These are phyloP conservation scores for Adelognathus sp. DNA, from an alignment of 2,888 invertebrate species.

Conservation along the genomic window DNA sequence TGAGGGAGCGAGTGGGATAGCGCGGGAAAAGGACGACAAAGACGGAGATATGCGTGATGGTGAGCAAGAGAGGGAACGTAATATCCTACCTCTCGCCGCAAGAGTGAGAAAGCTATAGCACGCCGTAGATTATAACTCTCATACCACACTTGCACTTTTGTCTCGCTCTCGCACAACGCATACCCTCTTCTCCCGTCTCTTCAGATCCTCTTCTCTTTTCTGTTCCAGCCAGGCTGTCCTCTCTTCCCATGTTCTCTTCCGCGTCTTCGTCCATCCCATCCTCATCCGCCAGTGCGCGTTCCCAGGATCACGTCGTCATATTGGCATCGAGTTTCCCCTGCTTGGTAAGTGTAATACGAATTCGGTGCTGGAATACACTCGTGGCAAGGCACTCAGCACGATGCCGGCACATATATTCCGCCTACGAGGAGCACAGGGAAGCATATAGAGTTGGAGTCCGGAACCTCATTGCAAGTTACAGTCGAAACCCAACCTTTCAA, in stretches of 20 bases:
- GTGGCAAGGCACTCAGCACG: slow-evolving; percentile 48
- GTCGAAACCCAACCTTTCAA: slow-evolving; percentile 15
- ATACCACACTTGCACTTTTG: slow-evolving; percentile 79
- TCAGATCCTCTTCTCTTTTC: slow-evolving; percentile 46
- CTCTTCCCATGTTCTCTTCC: slow-evolving; percentile 40
- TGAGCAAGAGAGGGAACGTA: slow-evolving; percentile 37
- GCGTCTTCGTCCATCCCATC: slow-evolving; percentile 64
- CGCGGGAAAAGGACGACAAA: slow-evolving; percentile 43
- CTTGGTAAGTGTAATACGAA: slow-evolving; percentile 59
- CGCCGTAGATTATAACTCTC: slow-evolving; percentile 80
- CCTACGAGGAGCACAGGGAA: slow-evolving; percentile 34
- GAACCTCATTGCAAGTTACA: slow-evolving; percentile 51
- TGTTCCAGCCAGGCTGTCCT: slow-evolving; percentile 40
- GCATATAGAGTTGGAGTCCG: slow-evolving; percentile 44
- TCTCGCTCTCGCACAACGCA: slow-evolving; percentile 62
- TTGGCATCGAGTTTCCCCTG: slow-evolving; percentile 72
- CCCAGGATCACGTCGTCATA: slow-evolving; percentile 73
- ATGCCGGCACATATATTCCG: slow-evolving; percentile 49
- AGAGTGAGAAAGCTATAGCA: slow-evolving; percentile 61
- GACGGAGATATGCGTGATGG: slow-evolving; percentile 11
- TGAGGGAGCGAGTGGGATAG: slow-evolving; percentile 52
- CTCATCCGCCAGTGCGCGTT: slow-evolving; percentile 59
- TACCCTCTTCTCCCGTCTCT: slow-evolving; percentile 54
- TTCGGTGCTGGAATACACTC: slow-evolving; percentile 49
- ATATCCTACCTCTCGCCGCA: slow-evolving; percentile 31